Evolutionary conservation across 1,140 invertebrate genomes (phyloP), one percentile per base, ranked within the genome.

Genomic region (Neotoxoptera formosana): DNA sequence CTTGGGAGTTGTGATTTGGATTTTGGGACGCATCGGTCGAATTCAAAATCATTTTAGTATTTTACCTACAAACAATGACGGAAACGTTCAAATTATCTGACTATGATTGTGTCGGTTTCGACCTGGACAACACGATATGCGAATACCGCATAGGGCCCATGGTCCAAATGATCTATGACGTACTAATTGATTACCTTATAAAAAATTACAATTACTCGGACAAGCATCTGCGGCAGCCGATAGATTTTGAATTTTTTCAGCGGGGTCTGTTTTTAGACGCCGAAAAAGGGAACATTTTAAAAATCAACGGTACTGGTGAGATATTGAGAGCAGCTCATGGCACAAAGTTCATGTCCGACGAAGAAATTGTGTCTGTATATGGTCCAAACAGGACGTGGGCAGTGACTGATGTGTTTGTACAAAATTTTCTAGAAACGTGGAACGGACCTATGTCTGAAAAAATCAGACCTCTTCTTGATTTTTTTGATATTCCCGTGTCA

Each of bases 61-160:
- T 23, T 17, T 0, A 87, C 25, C 14, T 17, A 48, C 11, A 21
- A 17, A 45, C 53, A 23, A 91, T 91, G 93, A 30, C 67, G 56
- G 86, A 93, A 17, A 60, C 48, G 51, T 96, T 97, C 48, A 95
- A 94, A 45, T 93, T 95, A 20, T 93, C 90, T 45, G 96, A 97
- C 94, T 98, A 98, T 94, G 97, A 98, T 94, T 97, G 97, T 93
- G 96, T 98, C 93, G 97, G 97, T 21, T 98, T 98, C 95, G 97
- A 98, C 95, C 95, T 98, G 93, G 97, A 98, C 94, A 97, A 97
- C 94, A 98, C 97, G 2, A 94, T 98, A 51, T 95, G 97, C 48
- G 95, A 96, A 89, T 98, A 97, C 94, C 97, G 97, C 94, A 95
- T 98, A 7, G 96, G 95, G 41, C 96, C 96, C 94, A 95, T 97